Evolutionary conservation across 2,888 invertebrate genomes (phyloP).

Genomic region (Bombyx huttoni): DNA sequence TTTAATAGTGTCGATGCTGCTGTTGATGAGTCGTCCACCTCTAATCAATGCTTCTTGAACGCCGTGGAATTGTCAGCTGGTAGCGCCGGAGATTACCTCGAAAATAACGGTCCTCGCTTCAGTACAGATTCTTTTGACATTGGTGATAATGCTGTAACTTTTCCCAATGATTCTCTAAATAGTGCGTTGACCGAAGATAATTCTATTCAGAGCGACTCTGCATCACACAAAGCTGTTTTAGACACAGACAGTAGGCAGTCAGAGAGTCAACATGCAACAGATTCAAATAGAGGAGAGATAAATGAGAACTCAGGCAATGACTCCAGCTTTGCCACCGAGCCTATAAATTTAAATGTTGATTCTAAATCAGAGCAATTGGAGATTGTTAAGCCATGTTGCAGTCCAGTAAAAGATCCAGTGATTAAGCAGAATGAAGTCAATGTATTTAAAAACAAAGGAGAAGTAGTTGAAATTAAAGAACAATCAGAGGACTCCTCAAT

Average conservation of each 20-base stretch:
- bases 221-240: constrained; percentile 30
- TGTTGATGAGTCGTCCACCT: constrained; percentile 58
- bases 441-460: too few relatives aligned
- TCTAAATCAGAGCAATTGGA: too few relatives aligned
- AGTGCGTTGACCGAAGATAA: constrained; percentile 53
- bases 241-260: constrained; percentile 29
- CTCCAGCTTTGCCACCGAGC: background rate
- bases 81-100: constrained; percentile 61
- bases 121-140: constrained; percentile 54
- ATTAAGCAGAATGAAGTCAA: too few relatives aligned
- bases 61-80: constrained; percentile 60
- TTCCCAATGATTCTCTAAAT: constrained; percentile 50
- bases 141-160: constrained; percentile 59
- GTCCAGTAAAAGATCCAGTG: too few relatives aligned
- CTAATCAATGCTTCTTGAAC: constrained; percentile 60
- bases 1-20: constrained; percentile 59
- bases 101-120: constrained; percentile 47
- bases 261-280: background rate
- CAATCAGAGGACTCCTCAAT: too few relatives aligned
- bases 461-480: too few relatives aligned
- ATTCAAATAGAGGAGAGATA: background rate
- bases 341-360: too few relatives aligned
- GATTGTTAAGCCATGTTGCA: too few relatives aligned
- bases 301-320: background rate
- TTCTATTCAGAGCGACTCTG: constrained; percentile 43